Percentiles rank a stretch among this genome's conserved stretches.
Evolutionary conservation across 2,888 invertebrate species (phyloP).

Genomic region (Periphyllus acericola): DNA sequence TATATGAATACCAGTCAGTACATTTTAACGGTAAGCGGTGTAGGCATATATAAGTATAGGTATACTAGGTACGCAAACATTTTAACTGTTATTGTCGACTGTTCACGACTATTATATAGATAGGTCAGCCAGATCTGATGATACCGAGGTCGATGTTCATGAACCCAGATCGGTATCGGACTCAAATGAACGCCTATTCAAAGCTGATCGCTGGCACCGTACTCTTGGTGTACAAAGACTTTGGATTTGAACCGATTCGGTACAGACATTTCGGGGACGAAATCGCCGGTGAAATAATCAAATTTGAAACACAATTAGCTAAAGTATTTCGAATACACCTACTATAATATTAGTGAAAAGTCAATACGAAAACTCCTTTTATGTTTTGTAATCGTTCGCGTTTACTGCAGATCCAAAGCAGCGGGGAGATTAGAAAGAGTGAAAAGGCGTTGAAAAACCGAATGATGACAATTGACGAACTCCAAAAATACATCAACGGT

Average conservation of each 20-base stretch:
- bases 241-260: slow-evolving; percentile 60
- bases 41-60: too few species aligned
- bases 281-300: slow-evolving; percentile 68
- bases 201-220: slow-evolving; percentile 65
- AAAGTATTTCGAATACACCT: slow-evolving; percentile 67
- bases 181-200: slow-evolving; percentile 65
- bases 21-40: slow-evolving; percentile 34
- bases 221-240: slow-evolving; percentile 64
- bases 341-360: background rate
- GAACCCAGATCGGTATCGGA: slow-evolving; percentile 65
- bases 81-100: too few species aligned
- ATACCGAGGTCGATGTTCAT: slow-evolving; percentile 66
- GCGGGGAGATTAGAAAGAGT: slow-evolving; percentile 65
- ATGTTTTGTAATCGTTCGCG: background rate
- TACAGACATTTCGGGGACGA: slow-evolving; percentile 62
- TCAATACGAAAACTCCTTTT: background rate
- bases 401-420: slow-evolving; percentile 59
- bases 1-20: slow-evolving; percentile 55
- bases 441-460: slow-evolving; percentile 63
- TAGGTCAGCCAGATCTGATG: slow-evolving; percentile 66
- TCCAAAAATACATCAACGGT: background rate
- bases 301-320: slow-evolving; percentile 70
- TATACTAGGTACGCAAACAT: too few species aligned
- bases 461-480: slow-evolving; percentile 39
- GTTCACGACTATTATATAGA: slow-evolving; percentile 63